Evolutionary conservation across 2,888 invertebrate genomes (phyloP).

Genomic region (Xestia rhomboidea): DNA sequence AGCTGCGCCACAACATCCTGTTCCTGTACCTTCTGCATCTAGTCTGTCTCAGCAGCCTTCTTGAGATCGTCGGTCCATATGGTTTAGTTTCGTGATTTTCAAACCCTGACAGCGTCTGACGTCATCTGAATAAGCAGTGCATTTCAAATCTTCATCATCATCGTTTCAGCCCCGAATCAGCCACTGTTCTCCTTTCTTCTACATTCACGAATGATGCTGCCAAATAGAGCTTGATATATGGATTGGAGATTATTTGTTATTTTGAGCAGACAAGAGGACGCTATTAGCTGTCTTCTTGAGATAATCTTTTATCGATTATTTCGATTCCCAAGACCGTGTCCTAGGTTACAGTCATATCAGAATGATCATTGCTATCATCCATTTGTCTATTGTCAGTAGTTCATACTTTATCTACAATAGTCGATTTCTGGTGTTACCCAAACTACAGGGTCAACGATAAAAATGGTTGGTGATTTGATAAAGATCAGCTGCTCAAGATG

Average conservation of each 20-base stretch:
- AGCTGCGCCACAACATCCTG: background rate
- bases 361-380: background rate
- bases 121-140: background rate
- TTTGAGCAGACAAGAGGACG: background rate
- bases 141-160: no score
- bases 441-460: background rate
- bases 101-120: rapidly evolving
- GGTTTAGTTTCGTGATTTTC: background rate
- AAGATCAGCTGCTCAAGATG: constrained; percentile 5
- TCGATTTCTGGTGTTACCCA: constrained; percentile 5
- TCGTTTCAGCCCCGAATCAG: no score
- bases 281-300: background rate
- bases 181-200: no score
- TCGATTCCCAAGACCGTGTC: background rate
- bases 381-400: background rate
- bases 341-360: background rate
- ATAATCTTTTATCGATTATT: background rate
- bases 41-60: background rate
- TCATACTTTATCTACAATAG: background rate
- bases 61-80: background rate
- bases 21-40: background rate
- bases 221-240: no score
- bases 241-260: background rate
- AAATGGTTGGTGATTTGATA: constrained; percentile 7
- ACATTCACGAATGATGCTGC: background rate